Evolutionary conservation across 2,113 vertebrate species (phyloP).

Genomic region (Prionailurus bengalensis): DNA sequence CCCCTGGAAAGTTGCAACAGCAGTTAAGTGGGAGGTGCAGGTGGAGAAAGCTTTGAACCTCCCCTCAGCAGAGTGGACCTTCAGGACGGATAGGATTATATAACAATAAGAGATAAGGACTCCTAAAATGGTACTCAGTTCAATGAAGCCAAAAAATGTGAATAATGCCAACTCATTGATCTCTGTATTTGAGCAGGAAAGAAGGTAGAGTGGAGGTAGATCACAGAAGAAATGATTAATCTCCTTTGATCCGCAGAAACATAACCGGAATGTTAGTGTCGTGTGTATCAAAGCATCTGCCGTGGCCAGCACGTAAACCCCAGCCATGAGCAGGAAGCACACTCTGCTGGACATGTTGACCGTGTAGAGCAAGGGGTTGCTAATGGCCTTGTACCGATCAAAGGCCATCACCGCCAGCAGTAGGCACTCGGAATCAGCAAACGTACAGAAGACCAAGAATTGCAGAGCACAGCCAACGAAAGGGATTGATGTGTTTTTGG

Average conservation of each 20-base stretch:
- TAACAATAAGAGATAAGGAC: conserved; percentile 26
- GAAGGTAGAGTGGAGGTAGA: background rate
- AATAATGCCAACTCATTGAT: background rate
- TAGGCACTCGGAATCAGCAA: conserved; percentile 2
- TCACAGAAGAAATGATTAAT: conserved; percentile 61
- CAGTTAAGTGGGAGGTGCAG: background rate
- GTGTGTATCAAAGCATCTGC: background rate
- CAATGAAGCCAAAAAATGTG: background rate
- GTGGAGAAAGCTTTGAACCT: conserved; percentile 33
- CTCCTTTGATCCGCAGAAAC: background rate
- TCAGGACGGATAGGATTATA: background rate
- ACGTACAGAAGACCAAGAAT: background rate
- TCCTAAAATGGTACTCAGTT: conserved; percentile 24
- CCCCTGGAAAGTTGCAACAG: conserved; percentile 53
- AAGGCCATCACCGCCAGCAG: conserved; percentile 43
- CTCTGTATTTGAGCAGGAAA: background rate
- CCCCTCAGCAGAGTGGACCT: background rate
- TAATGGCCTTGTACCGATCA: background rate
- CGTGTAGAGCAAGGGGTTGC: background rate
- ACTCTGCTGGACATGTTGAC: background rate
- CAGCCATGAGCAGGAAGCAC: background rate
- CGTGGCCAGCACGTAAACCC: background rate
- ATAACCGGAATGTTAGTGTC: background rate
- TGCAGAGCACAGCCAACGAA: background rate
- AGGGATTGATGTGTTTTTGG: background rate